These are phyloP conservation scores for Lepeophtheirus salmonis DNA, from an alignment of 1,140 invertebrate species.

Conservation along the genomic window DNA sequence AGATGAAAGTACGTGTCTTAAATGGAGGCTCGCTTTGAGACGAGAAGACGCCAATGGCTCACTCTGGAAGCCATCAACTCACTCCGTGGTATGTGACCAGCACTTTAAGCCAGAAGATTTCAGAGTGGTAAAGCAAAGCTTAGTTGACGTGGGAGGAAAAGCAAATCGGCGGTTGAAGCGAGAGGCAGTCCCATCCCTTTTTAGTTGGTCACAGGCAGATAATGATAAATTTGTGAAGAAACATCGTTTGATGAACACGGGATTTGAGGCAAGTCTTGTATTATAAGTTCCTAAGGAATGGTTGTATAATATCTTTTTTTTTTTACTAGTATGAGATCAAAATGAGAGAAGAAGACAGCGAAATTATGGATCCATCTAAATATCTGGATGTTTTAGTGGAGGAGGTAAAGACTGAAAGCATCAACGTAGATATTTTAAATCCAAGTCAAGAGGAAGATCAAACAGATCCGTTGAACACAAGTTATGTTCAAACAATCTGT, in stretches of 20 bases:
- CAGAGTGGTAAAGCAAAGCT: not conserved
- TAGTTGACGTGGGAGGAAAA: not conserved
- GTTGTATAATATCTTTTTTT: not conserved
- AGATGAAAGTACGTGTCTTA: not conserved
- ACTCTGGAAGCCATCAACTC: no score
- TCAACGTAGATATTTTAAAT: not conserved
- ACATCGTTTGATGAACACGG: no score
- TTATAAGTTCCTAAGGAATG: not conserved
- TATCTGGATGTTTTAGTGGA: not conserved
- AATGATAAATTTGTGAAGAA: not conserved
- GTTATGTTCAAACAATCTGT: not conserved
- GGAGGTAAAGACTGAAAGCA: no score
- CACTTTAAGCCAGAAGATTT: not conserved
- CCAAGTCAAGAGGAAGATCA: not conserved
- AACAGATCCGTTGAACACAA: not conserved
- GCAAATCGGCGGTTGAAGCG: not conserved
- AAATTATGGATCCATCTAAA: no score
- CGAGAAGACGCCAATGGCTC: no score
- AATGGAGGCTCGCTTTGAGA: no score
- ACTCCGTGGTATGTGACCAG: not conserved
- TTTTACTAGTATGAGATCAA: no score
- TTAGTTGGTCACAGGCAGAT: not conserved
- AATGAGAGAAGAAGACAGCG: no score
- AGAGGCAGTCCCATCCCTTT: not conserved
- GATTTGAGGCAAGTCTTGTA: not conserved